Conservation (phyloP, 2,888 invertebrate genomes). For the Lathronympha strigana region DNA sequence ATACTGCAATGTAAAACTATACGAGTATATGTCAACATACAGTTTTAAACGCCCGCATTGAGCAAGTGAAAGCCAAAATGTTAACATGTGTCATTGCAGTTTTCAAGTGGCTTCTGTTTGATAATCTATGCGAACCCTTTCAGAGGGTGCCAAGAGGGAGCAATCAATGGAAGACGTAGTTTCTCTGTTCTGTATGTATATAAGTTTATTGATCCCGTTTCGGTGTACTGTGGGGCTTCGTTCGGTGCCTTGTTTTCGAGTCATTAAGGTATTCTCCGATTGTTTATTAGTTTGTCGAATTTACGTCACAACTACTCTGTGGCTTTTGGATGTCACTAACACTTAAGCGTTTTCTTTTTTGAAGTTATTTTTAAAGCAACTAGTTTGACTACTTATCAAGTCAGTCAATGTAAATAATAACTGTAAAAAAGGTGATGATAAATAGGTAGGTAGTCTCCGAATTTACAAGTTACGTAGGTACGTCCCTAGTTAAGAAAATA, state of each 20-base stretch:
- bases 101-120: slow-evolving; percentile 79
- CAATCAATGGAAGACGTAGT: slow-evolving; percentile 69
- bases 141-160: slow-evolving; percentile 61
- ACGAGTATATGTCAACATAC: neutral
- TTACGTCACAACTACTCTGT: slow-evolving; percentile 28
- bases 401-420: too few species aligned
- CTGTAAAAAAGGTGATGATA: too few species aligned
- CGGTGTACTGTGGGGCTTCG: slow-evolving; percentile 27
- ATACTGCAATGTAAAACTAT: slow-evolving; percentile 9
- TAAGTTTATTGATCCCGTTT: slow-evolving; percentile 37
- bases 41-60: slow-evolving; percentile 45
- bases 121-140: slow-evolving; percentile 76
- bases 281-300: slow-evolving; percentile 17
- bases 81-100: slow-evolving; percentile 81
- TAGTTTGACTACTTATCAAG: too few species aligned
- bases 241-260: slow-evolving; percentile 34
- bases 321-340: slow-evolving; percentile 18
- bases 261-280: slow-evolving; percentile 25
- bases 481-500: too few species aligned
- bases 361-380: neutral
- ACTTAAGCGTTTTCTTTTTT: neutral
- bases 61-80: slow-evolving; percentile 55
- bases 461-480: too few species aligned
- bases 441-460: too few species aligned
- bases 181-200: slow-evolving; percentile 61